Conservation (phyloP, 2,888 invertebrate species). For the Anodontia alba region DNA sequence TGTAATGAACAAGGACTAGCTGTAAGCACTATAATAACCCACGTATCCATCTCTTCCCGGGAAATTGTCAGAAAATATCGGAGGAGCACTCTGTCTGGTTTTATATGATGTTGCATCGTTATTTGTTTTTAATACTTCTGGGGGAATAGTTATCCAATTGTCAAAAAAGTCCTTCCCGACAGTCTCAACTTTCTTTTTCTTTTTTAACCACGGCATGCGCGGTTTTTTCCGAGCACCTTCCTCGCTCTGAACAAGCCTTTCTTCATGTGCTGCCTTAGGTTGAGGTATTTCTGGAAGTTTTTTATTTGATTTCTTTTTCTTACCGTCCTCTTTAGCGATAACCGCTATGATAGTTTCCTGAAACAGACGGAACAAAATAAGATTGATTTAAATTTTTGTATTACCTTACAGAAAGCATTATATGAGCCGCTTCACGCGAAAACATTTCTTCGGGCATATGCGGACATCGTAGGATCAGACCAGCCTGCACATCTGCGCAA, state of each 20-base stretch:
- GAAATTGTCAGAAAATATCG: neutral
- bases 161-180: conserved; percentile 52
- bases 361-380: neutral
- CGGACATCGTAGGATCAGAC: too few relatives aligned
- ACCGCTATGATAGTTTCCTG: conserved; percentile 1
- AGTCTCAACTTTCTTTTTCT: conserved; percentile 34
- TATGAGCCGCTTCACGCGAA: too few relatives aligned
- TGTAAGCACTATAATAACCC: neutral
- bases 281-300: neutral
- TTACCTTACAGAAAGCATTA: too few relatives aligned
- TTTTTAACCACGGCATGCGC: conserved; percentile 41
- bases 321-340: neutral
- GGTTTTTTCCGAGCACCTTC: neutral
- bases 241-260: neutral
- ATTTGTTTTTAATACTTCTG: neutral
- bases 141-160: conserved; percentile 51
- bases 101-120: neutral
- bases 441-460: too few relatives aligned
- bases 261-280: neutral
- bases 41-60: neutral
- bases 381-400: too few relatives aligned
- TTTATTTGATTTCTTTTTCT: neutral
- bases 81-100: neutral
- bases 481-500: too few relatives aligned
- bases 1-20: too few relatives aligned